Base-by-base conservation (phyloP, 1,140 invertebrate genomes). In the Glomeris maerens region DNA sequence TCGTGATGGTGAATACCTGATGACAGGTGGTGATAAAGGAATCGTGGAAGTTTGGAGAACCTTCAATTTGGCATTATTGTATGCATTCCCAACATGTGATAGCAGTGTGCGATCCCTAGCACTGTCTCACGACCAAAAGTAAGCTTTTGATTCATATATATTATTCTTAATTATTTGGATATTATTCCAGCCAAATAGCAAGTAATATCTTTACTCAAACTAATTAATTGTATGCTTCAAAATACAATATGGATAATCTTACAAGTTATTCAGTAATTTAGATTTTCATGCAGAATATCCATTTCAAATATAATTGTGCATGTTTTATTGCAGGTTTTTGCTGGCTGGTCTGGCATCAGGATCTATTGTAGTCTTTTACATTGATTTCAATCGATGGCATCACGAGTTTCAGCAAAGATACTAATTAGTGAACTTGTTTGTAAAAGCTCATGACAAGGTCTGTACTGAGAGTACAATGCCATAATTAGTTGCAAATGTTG, bases 371-470 rank as follows among this genome's bases (percentile, higher is more conserved):
- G 91, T 98, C 56, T 97, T 98, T 71, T 93, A 98, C 73, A 95
- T 98, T 64, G 94, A 98, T 70, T 98, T 98, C 74, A 98, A 98
- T 71, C 78, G 92, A 63, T 98, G 94, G 94, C 94, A 98, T 70
- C 93, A 96, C 65, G 93, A 98, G 71, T 97, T 92, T 69, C 89
- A 94, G 65, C 87, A 92, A 68, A 78, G 70, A 10, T 72, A 72
- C 52, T 71, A 53, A 64, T n/a, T n/a, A n/a, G n/a, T n/a, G 13
- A n/a, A n/a, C n/a, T n/a, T n/a, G n/a, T n/a, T n/a, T n/a, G n/a
- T n/a, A n/a, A n/a, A 1, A 49, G 25, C 2, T 22, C 39, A 3
- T n/a, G n/a, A n/a, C n/a, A n/a, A n/a, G n/a, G n/a, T n/a, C n/a
- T n/a, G n/a, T n/a, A n/a, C n/a, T n/a, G n/a, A n/a, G n/a, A n/a